These are phyloP conservation scores for Phyllostomus discolor DNA, from an alignment of 2,113 vertebrate species.

Conservation along the genomic window DNA sequence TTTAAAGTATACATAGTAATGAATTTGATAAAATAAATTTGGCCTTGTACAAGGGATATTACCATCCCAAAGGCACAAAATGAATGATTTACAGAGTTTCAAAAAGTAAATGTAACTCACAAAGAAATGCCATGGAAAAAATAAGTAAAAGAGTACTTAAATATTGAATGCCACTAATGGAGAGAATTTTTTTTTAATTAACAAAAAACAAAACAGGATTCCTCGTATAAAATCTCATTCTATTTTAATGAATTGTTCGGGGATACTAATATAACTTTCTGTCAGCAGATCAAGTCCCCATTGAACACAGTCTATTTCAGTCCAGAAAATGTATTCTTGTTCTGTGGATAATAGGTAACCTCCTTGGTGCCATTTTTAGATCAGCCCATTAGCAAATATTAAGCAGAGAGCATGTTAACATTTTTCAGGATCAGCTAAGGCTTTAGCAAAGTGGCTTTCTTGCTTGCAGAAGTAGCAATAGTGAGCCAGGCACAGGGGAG, in stretches of 20 bases:
- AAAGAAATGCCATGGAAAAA: neutral
- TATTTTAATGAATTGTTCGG: conserved; percentile 58
- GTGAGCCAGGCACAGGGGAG: neutral
- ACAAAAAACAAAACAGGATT: conserved; percentile 35
- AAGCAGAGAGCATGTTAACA: conserved; percentile 56
- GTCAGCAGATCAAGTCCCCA: conserved; percentile 53
- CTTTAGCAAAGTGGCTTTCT: conserved; percentile 49
- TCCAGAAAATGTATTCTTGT: conserved; percentile 54
- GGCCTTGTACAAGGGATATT: neutral
- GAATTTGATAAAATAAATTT: neutral
- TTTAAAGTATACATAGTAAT: neutral
- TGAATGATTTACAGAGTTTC: neutral
- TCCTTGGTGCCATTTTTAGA: conserved; percentile 69
- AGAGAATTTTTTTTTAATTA: conserved; percentile 39
- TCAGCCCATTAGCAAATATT: conserved; percentile 62
- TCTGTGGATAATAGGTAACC: conserved; percentile 65
- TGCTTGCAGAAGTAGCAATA: neutral
- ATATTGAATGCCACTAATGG: neutral
- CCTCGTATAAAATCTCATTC: conserved; percentile 19
- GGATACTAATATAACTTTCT: conserved; percentile 57
- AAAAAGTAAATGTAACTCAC: conserved; percentile 9
- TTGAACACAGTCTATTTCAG: conserved; percentile 64
- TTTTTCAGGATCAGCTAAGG: conserved; percentile 43
- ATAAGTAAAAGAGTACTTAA: neutral
- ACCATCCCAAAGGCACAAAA: neutral